These are phyloP conservation scores for Drosophila mojavensis DNA, from an alignment of 1,140 invertebrate genomes.

Conservation along the genomic window DNA sequence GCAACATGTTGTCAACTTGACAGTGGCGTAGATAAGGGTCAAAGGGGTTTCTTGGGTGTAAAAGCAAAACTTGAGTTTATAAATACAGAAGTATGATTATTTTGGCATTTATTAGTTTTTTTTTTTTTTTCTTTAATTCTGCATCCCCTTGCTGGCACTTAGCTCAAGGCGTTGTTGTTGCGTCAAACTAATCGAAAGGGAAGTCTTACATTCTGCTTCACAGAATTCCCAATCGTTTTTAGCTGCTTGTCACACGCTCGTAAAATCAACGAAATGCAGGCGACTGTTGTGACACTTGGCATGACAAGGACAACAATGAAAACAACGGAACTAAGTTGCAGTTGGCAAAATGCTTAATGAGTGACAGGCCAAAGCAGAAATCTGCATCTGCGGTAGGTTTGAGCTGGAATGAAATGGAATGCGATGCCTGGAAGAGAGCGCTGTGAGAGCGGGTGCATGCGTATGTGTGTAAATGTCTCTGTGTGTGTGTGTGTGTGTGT, in stretches of 20 bases:
- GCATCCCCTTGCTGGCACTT: background rate
- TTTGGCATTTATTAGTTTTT: background rate
- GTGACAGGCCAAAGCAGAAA: slow-evolving; percentile 59
- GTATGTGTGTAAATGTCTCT: background rate
- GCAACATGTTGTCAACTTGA: slow-evolving; percentile 49
- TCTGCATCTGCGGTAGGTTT: slow-evolving; percentile 75
- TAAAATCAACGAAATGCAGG: slow-evolving; percentile 72
- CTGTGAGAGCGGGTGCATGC: background rate
- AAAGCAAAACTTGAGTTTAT: slow-evolving; percentile 1
- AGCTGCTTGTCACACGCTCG: slow-evolving; percentile 65
- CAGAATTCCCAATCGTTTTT: slow-evolving; percentile 55
- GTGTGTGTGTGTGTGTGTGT: background rate
- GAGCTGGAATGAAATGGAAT: slow-evolving; percentile 16
- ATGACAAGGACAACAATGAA: slow-evolving; percentile 67
- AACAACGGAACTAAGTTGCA: slow-evolving; percentile 66
- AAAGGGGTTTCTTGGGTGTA: background rate
- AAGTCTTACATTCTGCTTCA: slow-evolving; percentile 51
- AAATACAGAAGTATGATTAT: background rate
- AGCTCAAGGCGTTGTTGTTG: background rate
- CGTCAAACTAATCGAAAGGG: slow-evolving; percentile 48
- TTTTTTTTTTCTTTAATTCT: background rate
- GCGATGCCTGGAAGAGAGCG: background rate
- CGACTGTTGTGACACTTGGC: slow-evolving; percentile 74
- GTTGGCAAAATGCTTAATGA: slow-evolving; percentile 78
- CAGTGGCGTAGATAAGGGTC: slow-evolving; percentile 25